Base-by-base conservation (phyloP, 37 sponge, comb jelly and placozoan species). In the Amphimedon queenslandica region DNA sequence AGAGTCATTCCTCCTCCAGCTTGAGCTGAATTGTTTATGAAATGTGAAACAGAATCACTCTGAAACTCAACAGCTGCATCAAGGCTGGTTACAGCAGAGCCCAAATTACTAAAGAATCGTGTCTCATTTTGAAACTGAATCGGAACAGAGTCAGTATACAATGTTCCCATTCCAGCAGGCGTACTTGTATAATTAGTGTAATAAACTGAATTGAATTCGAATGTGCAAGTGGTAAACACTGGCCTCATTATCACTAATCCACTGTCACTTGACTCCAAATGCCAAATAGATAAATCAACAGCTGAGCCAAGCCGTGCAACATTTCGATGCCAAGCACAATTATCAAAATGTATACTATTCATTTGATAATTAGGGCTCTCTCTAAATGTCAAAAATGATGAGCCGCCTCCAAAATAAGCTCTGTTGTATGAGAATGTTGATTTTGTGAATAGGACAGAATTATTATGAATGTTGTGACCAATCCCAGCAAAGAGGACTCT, bases 351-450 rank as follows among this genome's bases (percentile, higher is more conserved):
- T 6, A 30, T 32, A 24, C 77, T 69, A 20, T 16, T n/a, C 16
- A 67, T 84, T 1, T 13, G 58, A 35, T 41, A 35, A 1, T 53
- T 40, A 24, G 6, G 11, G 66, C 55, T 29, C 21, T 10, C 56
- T 32, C 75, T 71, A 18, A 34, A 64, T 8, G 64, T 64, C 3
- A 38, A 32, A 53, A 67, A 82, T 6, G 83, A 82, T 36, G 75
- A 61, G 5, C 76, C 83, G 51, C 83, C 83, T 37, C 83, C 83
- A 57, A 68, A 82, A 40, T 75, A 82, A 23, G 83, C 83, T 25
- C 55, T 24, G 39, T 82, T 82, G 25, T 41, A n/a, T 3, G 55
- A 20, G 58, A 82, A 82, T 1, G 33, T 6, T 31, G 60, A 58
- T 16, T 37, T 5, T 24, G 40, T 37, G 42, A 82, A 69, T 60